Evolutionary conservation across 2,113 vertebrate species (phyloP).

Genomic region (Ceratotherium simum): DNA sequence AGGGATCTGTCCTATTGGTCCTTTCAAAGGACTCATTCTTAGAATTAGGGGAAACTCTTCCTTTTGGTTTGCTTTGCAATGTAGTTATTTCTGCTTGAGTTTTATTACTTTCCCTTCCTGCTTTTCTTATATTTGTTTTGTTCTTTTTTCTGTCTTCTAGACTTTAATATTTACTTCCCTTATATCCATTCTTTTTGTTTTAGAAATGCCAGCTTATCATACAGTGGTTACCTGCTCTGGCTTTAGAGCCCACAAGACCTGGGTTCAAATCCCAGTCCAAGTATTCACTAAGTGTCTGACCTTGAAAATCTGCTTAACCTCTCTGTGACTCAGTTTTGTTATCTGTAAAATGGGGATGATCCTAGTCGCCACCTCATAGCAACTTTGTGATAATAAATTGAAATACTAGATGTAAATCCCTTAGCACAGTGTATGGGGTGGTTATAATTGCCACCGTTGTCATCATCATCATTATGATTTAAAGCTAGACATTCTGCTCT

Average conservation of each 20-base stretch:
- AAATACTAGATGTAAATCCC: background rate
- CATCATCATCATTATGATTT: background rate
- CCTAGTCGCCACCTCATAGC: too few relatives aligned
- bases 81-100: background rate
- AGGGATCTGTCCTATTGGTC: rapidly evolving
- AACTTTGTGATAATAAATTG: background rate
- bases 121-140: background rate
- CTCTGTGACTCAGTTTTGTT: background rate
- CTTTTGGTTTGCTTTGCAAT: background rate
- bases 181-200: background rate
- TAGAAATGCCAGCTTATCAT: background rate
- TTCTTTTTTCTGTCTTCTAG: background rate
- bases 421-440: background rate
- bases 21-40: background rate
- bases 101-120: background rate
- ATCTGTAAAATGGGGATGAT: background rate
- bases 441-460: rapidly evolving
- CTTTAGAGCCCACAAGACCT: background rate
- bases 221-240: background rate
- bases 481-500: background rate
- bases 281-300: background rate
- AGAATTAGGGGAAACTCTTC: background rate
- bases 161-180: background rate
- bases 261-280: background rate
- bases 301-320: background rate